Conservation (phyloP, 2,797 vertebrate species). For the Pseudochirops cupreus region DNA sequence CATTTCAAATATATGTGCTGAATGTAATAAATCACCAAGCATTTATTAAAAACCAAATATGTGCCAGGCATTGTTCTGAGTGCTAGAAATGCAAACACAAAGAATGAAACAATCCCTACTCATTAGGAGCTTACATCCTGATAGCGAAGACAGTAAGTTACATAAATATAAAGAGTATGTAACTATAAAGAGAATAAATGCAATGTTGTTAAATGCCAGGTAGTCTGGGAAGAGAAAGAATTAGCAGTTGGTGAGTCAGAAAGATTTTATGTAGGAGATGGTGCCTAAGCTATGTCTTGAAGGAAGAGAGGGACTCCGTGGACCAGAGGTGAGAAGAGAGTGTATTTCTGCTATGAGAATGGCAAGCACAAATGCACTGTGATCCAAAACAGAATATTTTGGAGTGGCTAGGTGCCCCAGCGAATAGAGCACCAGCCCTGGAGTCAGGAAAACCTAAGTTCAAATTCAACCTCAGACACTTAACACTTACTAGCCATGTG, state of each 20-base stretch:
- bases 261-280: background rate
- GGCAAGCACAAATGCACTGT: background rate
- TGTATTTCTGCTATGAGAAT: background rate
- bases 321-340: background rate
- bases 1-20: background rate
- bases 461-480: too few relatives aligned
- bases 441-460: too few relatives aligned
- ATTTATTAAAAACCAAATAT: background rate
- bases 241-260: background rate
- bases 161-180: background rate
- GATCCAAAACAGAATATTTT: too few relatives aligned
- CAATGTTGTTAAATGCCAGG: background rate
- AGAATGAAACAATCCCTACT: background rate
- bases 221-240: background rate
- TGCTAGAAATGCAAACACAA: background rate
- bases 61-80: background rate
- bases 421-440: too few relatives aligned
- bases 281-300: background rate
- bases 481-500: too few relatives aligned
- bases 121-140: background rate
- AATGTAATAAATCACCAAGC: background rate
- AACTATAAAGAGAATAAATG: background rate
- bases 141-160: background rate
- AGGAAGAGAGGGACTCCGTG: background rate
- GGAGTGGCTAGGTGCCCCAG: too few relatives aligned